Conservation (phyloP, 2,113 vertebrate species). For the Petaurus breviceps region DNA sequence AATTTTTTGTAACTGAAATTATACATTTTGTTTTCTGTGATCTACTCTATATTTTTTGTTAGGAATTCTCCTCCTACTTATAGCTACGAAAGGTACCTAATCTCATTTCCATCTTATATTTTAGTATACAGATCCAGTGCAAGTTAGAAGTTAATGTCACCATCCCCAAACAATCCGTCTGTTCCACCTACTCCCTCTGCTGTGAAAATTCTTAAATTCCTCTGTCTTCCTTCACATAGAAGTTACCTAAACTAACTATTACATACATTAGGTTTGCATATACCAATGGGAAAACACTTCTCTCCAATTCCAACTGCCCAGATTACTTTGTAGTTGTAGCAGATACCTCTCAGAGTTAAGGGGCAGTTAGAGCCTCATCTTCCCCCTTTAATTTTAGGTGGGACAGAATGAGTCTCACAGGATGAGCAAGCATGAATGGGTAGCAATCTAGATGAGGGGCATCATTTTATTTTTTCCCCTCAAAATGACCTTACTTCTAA, state of each 20-base stretch:
- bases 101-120: too few species aligned
- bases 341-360: background rate
- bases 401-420: background rate
- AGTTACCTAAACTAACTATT: background rate
- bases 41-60: too few species aligned
- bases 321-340: background rate
- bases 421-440: background rate
- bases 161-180: background rate
- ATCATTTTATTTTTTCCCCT: background rate
- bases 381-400: background rate
- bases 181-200: too few species aligned
- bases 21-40: too few species aligned
- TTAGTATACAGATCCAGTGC: too few species aligned
- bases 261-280: background rate
- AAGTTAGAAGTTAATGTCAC: background rate
- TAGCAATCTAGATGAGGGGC: background rate
- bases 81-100: too few species aligned
- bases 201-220: too few species aligned
- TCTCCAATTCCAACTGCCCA: background rate
- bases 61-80: too few species aligned
- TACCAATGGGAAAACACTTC: background rate
- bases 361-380: background rate
- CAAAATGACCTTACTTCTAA: background rate
- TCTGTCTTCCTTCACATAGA: background rate
- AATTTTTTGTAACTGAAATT: too few species aligned